Conservation (phyloP, 1,140 invertebrate genomes). For the Zaprionus capensis region DNA sequence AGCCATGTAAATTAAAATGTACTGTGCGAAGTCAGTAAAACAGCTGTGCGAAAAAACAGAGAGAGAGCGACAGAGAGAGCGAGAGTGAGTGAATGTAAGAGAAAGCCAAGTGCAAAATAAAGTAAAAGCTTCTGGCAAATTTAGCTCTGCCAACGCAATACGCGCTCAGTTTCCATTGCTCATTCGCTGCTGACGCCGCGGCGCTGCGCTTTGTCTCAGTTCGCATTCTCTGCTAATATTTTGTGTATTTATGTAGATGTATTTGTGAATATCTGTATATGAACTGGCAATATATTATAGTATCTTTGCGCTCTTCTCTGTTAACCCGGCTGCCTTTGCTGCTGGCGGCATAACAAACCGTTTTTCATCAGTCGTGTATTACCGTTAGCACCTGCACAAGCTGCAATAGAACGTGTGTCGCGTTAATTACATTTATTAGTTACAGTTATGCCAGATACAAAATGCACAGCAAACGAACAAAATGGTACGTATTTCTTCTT, state of each 20-base stretch:
- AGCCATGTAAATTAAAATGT: conserved; percentile 29
- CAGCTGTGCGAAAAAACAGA: conserved; percentile 26
- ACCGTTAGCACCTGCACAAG: conserved; percentile 58
- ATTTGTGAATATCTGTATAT: not conserved
- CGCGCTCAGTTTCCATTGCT: conserved; percentile 68
- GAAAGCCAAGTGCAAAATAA: conserved; percentile 12
- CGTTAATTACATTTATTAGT: conserved; percentile 3
- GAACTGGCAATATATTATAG: conserved; percentile 28
- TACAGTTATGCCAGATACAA: conserved; percentile 67
- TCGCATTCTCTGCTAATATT: conserved; percentile 21
- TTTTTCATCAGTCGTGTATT: conserved; percentile 53
- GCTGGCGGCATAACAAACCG: conserved; percentile 37
- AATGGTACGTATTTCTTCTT: conserved; percentile 66
- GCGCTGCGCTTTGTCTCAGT: conserved; percentile 43
- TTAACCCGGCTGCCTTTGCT: conserved; percentile 26
- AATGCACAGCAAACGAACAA: conserved; percentile 55
- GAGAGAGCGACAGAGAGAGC: not conserved
- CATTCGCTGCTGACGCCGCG: conserved; percentile 53
- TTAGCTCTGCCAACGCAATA: conserved; percentile 57
- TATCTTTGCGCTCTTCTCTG: conserved; percentile 22
- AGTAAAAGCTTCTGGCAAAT: conserved; percentile 34
- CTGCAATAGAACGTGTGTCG: conserved; percentile 10
- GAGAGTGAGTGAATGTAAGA: not conserved
- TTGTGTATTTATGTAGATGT: conserved; percentile 5
- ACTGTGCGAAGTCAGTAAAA: conserved; percentile 12